A percentile compares a stretch with the other conserved stretches of the same genome.
phyloP scores from a whole-genome alignment of 92 coral and sea anemone genomes.

The Montipora capitata region DNA sequence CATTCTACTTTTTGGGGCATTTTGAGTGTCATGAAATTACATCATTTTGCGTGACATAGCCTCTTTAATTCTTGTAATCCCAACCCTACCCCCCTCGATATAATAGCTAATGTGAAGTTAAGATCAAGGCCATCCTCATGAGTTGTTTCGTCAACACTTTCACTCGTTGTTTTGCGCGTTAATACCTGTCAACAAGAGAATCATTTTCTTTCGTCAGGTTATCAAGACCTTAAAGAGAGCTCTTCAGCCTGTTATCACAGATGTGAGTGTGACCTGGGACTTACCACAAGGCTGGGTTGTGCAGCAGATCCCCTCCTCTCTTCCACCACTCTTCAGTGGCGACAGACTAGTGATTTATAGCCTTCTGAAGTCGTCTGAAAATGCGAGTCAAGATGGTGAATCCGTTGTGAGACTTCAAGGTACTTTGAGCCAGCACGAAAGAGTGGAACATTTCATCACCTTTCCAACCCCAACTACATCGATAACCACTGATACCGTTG shows the following conservation, averaged over 20 bases:
- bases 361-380: constrained; percentile 24
- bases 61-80: too few species aligned
- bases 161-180: too few species aligned
- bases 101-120: too few species aligned
- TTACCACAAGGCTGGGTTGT: constrained; percentile 75
- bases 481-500: constrained; percentile 10
- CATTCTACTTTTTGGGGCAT: too few species aligned
- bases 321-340: constrained; percentile 81
- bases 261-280: constrained; percentile 74
- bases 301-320: constrained; percentile 66
- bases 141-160: too few species aligned
- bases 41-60: too few species aligned
- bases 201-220: constrained; percentile 52
- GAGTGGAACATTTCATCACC: neutral
- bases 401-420: neutral
- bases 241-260: constrained; percentile 85
- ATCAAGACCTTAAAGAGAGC: constrained; percentile 87
- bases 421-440: neutral
- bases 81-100: too few species aligned
- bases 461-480: constrained; percentile 10
- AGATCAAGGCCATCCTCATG: too few species aligned
- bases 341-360: constrained; percentile 55
- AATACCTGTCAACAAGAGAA: neutral
- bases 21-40: too few species aligned
- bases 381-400: constrained; percentile 12